Conservation (phyloP, 2,888 invertebrate genomes). For the Trachelus iudaicus region DNA sequence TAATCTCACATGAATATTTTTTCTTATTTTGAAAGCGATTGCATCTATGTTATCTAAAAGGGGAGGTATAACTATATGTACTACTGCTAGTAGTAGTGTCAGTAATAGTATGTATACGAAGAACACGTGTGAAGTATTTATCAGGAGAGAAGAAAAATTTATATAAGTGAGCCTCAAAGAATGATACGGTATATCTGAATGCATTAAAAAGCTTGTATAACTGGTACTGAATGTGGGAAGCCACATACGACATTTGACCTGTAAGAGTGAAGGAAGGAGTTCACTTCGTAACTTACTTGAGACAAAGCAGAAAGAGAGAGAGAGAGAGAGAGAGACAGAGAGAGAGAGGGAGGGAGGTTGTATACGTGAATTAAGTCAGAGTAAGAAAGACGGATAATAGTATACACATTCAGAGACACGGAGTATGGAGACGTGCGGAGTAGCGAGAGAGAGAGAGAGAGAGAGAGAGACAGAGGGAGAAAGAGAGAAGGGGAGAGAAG, state of each 20-base stretch:
- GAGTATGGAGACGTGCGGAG: neutral
- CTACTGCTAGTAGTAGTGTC: too few relatives aligned
- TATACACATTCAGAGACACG: neutral
- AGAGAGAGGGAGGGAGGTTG: neutral
- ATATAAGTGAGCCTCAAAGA: neutral
- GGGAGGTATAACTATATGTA: too few relatives aligned
- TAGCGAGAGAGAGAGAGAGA: neutral
- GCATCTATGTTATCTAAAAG: too few relatives aligned
- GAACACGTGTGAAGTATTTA: too few relatives aligned
- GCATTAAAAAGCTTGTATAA: neutral
- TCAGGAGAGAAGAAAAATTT: too few relatives aligned
- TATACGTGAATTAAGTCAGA: neutral
- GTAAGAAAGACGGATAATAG: neutral
- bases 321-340: too few relatives aligned
- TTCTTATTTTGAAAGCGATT: too few relatives aligned
- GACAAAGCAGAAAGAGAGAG: neutral
- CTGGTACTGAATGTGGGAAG: neutral
- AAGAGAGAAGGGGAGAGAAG: neutral
- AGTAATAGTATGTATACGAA: too few relatives aligned
- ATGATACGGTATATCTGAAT: neutral
- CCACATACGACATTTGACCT: neutral
- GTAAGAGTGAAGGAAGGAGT: neutral
- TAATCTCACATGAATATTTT: too few relatives aligned
- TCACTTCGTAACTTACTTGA: neutral
- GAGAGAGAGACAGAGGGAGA: too few relatives aligned